Base-by-base conservation (phyloP, 1,140 invertebrate genomes). In the Chelonus insularis region DNA sequence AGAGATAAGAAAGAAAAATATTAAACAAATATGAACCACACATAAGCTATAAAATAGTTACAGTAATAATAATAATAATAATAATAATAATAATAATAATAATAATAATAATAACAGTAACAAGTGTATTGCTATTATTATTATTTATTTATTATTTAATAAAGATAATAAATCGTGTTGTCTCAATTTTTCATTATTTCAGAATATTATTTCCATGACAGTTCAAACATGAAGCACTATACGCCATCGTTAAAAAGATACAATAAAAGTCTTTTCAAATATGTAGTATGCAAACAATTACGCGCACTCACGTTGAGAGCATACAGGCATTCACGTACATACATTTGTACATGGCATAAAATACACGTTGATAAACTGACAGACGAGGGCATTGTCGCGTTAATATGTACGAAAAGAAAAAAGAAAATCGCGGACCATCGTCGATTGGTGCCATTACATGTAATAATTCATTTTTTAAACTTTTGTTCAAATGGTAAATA, bases 231-330 rank as follows among this genome's bases (percentile, higher is more conserved):
- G 66, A 67, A 70, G 65, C 70, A 72, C 65, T 65, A 65, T 70
- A 67, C 62, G 64, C 64, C 70, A 69, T 56, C 58, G 59, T 63
- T 72, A 57, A 69, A 55, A 72, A 65, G 67, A 68, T 69, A 68
- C 70, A 70, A 60, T 57, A 67, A 57, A 66, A 66, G 63, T 66
- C 60, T 67, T 65, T 68, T 14, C 20, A 50, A 50, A 34, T 52
- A 36, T 52, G 64, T 47, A 69, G 64, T 72, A 64, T 62, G 62
- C 65, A 71, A 66, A 66, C 62, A 57, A 36, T 52, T 52, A 37
- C 8, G 25, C 29, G 29, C 18, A 20, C 32, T 36, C 23, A 50
- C 47, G 47, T 12, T 18, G 36, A 20, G 51, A 47, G 52, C 57
- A 62, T 51, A 37, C 55, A 60, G 59, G 51, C 50, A 51, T 34